Evolutionary conservation across 2,113 vertebrate genomes (phyloP), one percentile per base, ranked within the genome.

Genomic region (Pituophis catenifer): DNA sequence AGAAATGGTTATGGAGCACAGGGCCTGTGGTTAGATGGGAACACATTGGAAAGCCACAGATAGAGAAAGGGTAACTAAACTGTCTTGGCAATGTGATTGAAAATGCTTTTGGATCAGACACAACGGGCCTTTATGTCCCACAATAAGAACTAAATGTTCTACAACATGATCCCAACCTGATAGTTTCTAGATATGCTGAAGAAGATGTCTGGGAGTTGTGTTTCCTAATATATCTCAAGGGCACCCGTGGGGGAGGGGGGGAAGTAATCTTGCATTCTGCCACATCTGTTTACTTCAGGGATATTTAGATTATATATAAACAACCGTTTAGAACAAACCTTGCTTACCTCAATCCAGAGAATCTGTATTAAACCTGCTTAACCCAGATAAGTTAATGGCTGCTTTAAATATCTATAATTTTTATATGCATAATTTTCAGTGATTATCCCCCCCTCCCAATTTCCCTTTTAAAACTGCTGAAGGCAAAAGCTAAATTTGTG

Each of bases 301-400:
- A 33, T 50, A 70, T 50, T 90, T 86, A 90, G 55, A 57, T 54
- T 33, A 48, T n/a, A 62, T 90, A 57, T 93, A 93, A 93, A 93
- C 89, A 90, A 85, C 89, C 5, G 8, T 90, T 93, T 54, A 95
- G 70, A 90, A 94, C 48, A 89, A 95, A 96, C 93, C 90, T 81
- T 94, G 93, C 54, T 54, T 12, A 59, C 23, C 62, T 65, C 95
- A 92, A 92, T 95, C 92, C 95, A 17, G 19, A 55, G 93, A 89
- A 96, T 89, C 91, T 88, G 94, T 91, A 94, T 94, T 93, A 94
- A 89, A 52, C 52, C 93, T 90, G 52, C 85, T 92, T 87, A 86
- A 95, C 87, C 93, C 70, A 92, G 93, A 95, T 95, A 93, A 93
- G 57, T 95, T 90, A 94, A 94, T 38, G 86, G 94, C 88, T 75